phyloP scores from a whole-genome alignment of 2,113 vertebrate genomes.

The Canis aureus region DNA sequence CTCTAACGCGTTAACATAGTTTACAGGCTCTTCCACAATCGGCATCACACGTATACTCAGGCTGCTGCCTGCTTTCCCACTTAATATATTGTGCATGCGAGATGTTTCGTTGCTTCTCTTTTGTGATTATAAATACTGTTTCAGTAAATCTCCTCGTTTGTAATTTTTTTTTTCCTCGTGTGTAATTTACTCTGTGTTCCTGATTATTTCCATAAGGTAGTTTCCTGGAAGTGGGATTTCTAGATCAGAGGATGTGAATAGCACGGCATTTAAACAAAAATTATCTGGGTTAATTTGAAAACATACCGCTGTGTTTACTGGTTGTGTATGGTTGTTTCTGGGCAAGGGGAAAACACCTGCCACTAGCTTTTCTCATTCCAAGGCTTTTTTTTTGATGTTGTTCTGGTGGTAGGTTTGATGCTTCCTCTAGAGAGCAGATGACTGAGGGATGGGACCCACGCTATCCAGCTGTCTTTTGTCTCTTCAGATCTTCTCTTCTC shows the following conservation, averaged over 20 bases:
- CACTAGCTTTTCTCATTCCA: not conserved
- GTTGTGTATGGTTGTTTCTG: not conserved
- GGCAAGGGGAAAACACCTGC: not conserved
- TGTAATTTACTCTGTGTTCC: not conserved
- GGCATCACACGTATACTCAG: not conserved
- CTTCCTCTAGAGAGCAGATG: not conserved
- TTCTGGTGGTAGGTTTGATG: not conserved
- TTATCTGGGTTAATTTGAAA: not conserved
- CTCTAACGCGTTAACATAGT: not conserved
- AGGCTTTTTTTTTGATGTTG: not conserved
- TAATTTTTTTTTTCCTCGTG: not conserved
- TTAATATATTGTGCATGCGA: not conserved
- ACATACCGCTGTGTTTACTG: not conserved
- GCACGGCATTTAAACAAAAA: not conserved
- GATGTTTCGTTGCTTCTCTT: not conserved
- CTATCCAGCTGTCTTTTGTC: not conserved
- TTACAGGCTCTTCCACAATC: not conserved
- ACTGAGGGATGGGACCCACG: fast-evolving
- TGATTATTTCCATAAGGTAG: constrained; percentile 22
- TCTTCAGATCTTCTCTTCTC: not conserved
- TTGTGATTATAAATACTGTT: not conserved
- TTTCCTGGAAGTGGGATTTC: constrained; percentile 19
- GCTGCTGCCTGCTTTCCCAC: not conserved
- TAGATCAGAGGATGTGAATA: constrained; percentile 2
- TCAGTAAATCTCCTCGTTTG: not conserved